Base-by-base conservation (phyloP, 2,113 vertebrate genomes). In the Sakesphorus luctuosus region DNA sequence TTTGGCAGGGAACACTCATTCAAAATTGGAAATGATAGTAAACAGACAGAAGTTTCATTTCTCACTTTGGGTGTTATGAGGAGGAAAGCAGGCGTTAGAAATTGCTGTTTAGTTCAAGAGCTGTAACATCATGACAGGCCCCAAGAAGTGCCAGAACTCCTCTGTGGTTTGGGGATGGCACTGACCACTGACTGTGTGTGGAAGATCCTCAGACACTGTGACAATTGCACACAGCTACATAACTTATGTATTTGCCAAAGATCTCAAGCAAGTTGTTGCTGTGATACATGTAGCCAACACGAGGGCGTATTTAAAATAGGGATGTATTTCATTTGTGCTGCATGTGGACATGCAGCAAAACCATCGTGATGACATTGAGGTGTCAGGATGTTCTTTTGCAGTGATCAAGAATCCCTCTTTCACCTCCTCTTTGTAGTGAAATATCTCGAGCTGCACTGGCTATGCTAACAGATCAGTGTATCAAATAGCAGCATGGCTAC, bases 61-160 rank as follows among this genome's bases (percentile, higher is more conserved):
- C 72, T 67, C 0, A 0, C 31, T 84, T 88, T 71, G 38, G 74
- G n/a, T 66, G 46, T 61, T 79, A 52, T 0, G 0, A 81, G 46
- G 40, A 61, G 21, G 52, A 61, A 26, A 72, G 49, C 43, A 71
- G 10, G 19, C 11, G 0, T 44, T 33, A 88, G 56, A 58, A 90
- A 55, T 6, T 62, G 13, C 29, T 69, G 25, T 28, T 63, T 43
- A 52, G 47, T 55, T 87, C 69, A 86, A 83, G 75, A 79, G 33
- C 36, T 87, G 35, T 36, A 86, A n/a, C 49, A 61, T n/a, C 44
- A 52, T 0, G 0, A 47, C 31, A 33, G 38, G 38, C 36, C 46
- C 7, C 3, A 23, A 58, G 61, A 89, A 79, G 36, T 38, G 35
- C 55, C 55, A 84, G 58, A 66, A 26, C 9, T 13, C 43, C 21